Conservation (phyloP, 2,888 invertebrate genomes). For the Aleiodes testaceus region DNA sequence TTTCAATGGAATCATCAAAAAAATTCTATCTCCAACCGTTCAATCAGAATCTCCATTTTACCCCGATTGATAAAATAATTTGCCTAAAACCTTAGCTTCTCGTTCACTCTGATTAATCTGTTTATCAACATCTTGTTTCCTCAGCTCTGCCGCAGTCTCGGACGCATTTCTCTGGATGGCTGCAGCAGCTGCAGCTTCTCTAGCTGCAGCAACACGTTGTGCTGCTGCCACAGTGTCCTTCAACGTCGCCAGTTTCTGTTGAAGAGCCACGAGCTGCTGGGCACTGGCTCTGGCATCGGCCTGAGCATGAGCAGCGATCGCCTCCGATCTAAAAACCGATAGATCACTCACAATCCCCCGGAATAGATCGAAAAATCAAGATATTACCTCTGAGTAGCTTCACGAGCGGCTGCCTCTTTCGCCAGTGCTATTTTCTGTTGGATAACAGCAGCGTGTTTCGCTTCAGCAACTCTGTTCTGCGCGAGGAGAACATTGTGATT, state of each 20-base stretch:
- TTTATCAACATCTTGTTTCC: constrained; percentile 74
- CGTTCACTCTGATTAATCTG: constrained; percentile 68
- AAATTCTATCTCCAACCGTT: too few relatives aligned
- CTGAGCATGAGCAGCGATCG: constrained; percentile 66
- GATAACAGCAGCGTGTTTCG: constrained; percentile 81
- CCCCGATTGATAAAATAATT: too few relatives aligned
- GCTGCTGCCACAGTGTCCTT: constrained; percentile 82
- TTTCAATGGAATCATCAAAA: too few relatives aligned
- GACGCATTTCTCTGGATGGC: constrained; percentile 82
- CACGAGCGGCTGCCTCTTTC: constrained; percentile 81
- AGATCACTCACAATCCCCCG: neutral
- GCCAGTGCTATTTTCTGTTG: constrained; percentile 83
- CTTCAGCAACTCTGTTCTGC: constrained; percentile 83
- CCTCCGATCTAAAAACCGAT: constrained; percentile 60
- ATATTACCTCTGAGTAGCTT: constrained; percentile 65
- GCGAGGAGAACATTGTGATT: constrained; percentile 81
- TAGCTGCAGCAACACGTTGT: constrained; percentile 81
- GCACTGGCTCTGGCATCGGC: constrained; percentile 71
- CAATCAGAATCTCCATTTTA: too few relatives aligned
- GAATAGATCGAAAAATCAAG: neutral
- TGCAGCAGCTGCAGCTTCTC: constrained; percentile 83
- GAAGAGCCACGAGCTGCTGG: constrained; percentile 78
- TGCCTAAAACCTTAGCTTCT: constrained; percentile 65
- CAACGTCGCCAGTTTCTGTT: constrained; percentile 81
- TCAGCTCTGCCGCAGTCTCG: constrained; percentile 81